Evolutionary conservation across 1,140 invertebrate species (phyloP).

Genomic region (Drosophila takahashii): DNA sequence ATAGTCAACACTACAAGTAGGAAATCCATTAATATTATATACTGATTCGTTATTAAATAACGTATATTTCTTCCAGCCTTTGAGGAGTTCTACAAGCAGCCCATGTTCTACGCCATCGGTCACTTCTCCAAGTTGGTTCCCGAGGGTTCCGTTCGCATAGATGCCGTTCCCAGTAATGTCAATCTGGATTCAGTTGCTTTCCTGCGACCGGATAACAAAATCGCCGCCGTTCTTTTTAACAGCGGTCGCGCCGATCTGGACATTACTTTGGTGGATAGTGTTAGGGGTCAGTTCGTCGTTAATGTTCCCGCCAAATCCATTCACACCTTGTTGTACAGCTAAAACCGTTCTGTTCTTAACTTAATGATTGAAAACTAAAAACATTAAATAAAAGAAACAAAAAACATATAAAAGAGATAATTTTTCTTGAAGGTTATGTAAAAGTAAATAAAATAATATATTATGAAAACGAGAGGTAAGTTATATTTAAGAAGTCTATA

Average conservation of each 20-base stretch:
- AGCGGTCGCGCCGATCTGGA: conserved; percentile 74
- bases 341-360: not conserved
- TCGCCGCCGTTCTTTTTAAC: conserved; percentile 88
- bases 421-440: no score
- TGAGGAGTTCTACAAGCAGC: conserved; percentile 94
- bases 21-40: not conserved
- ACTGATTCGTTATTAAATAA: not conserved
- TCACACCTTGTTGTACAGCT: conserved; percentile 73
- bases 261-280: conserved; percentile 57
- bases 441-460: no score
- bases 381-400: not conserved
- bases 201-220: conserved; percentile 86
- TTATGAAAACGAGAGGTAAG: no score
- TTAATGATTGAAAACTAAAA: not conserved
- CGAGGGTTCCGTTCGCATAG: conserved; percentile 86
- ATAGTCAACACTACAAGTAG: conserved; percentile 87
- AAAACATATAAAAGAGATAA: no score
- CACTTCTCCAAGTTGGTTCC: conserved; percentile 94
- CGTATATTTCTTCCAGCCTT: conserved; percentile 31
- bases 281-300: conserved; percentile 54
- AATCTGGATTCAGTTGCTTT: conserved; percentile 86
- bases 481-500: no score
- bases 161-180: conserved; percentile 62
- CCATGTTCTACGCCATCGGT: conserved; percentile 94
- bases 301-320: conserved; percentile 75